A percentile compares a stretch with the other conserved stretches of the same genome.
These are phyloP conservation scores for Morpho achilles DNA, from an alignment of 2,888 invertebrate genomes.

Conservation along the genomic window DNA sequence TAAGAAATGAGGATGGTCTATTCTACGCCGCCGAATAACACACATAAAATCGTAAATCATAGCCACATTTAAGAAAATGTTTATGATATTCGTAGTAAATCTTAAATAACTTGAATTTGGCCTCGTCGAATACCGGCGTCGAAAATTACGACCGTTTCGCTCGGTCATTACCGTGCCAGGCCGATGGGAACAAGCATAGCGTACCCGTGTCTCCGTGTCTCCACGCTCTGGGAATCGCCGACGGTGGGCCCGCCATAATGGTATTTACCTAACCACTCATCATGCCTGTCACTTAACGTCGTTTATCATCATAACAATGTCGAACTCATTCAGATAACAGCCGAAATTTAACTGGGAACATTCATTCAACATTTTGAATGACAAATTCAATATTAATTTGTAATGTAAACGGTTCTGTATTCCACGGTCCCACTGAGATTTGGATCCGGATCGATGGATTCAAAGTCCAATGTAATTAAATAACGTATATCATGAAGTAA, in stretches of 20 bases:
- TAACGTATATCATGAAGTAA: too few species aligned
- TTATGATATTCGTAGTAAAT: constrained; percentile 19
- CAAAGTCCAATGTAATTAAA: constrained; percentile 81
- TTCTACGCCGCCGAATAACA: too few species aligned
- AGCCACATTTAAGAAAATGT: constrained; percentile 16
- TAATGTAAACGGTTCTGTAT: too few species aligned
- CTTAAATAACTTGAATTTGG: constrained; percentile 21
- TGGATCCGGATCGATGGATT: constrained; percentile 89
- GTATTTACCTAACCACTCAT: constrained; percentile 22
- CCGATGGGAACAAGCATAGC: constrained; percentile 41
- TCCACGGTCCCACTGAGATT: constrained; percentile 85
- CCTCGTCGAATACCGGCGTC: constrained; percentile 27
- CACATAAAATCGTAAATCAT: too few species aligned
- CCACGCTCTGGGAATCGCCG: constrained; percentile 59
- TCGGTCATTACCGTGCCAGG: constrained; percentile 39
- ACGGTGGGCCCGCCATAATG: constrained; percentile 53
- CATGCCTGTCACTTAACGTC: constrained; percentile 12
- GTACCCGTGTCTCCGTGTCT: constrained; percentile 11
- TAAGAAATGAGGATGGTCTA: too few species aligned
- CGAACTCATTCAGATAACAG: constrained; percentile 76
- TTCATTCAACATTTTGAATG: too few species aligned
- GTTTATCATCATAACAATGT: constrained; percentile 13
- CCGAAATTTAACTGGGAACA: constrained; percentile 86
- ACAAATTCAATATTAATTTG: too few species aligned
- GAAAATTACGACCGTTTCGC: constrained; percentile 30